Base-by-base conservation (phyloP, 92 coral and sea anemone species). In the Porites rus region DNA sequence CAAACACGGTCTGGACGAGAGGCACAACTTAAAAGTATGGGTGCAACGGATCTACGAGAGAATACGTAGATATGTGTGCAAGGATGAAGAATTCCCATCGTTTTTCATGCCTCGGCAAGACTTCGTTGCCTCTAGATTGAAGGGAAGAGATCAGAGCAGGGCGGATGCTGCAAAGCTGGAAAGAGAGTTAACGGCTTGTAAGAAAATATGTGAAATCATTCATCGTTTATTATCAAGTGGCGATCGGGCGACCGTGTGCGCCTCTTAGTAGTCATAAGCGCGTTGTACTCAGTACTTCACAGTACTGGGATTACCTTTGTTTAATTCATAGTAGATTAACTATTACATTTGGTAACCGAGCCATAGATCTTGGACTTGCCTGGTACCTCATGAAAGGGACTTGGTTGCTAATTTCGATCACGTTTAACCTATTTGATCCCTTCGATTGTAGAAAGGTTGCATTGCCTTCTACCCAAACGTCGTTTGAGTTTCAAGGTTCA, bases 81-180 rank as follows among this genome's bases (percentile, higher is more conserved):
- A 75, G 18, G 85, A 80, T 68, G 82, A 51, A 5, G 74, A 16
- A 54, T 84, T 84, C 38, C 88, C 88, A 75, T 84, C 88, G 10
- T 84, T 63, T 74, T 74, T 84, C 21, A 84, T 84, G 66, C 88
- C 88, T n/a, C 82, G 65, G 61, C 88, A 75, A 84, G 88, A 84
- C 75, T 64, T 84, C 51, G 51, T 84, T 76, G 74, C 81, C 19
- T 75, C 82, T 4, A 63, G 65, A 58, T 76, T 86, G 78, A 69
- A 78, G 21, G 84, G 85, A 69, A 24, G 78, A 69, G 90, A 79
- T 51, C 53, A 86, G 79, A 66, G 20, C 60, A 53, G 50, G 31
- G 12, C 8, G 7, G 43, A 67, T 20, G 70, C 21, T 51, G 64
- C 56, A 53, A 56, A 66, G 52, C 71, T 86, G 66, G 86, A 86